These are phyloP conservation scores for Drosophila eugracilis DNA, from an alignment of 1,140 invertebrate species.

Conservation along the genomic window DNA sequence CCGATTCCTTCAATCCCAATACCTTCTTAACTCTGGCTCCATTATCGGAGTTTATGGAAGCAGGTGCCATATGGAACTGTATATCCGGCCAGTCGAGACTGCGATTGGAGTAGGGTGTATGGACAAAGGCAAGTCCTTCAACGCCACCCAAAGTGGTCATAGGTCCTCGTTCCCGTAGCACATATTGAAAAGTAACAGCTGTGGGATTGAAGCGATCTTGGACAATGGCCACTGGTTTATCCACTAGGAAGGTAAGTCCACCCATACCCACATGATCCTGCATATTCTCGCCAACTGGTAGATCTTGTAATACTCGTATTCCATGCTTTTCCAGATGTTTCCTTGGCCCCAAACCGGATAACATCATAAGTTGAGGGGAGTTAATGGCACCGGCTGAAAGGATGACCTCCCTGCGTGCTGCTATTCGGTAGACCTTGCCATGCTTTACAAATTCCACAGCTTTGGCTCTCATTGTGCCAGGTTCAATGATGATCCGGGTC, in stretches of 20 bases:
- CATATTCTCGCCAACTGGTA: constrained; percentile 91
- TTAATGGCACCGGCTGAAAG: constrained; percentile 93
- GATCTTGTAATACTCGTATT: constrained; percentile 90
- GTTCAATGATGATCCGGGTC: constrained; percentile 90
- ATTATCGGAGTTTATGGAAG: constrained; percentile 92
- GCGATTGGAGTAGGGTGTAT: constrained; percentile 91
- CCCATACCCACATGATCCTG: constrained; percentile 94
- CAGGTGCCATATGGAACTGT: constrained; percentile 94
- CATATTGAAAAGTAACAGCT: constrained; percentile 92
- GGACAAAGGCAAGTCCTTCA: constrained; percentile 93
- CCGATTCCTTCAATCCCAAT: constrained; percentile 92
- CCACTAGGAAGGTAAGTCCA: constrained; percentile 92
- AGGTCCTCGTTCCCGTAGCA: constrained; percentile 90
- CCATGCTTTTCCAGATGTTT: constrained; percentile 90
- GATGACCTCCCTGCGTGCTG: constrained; percentile 91
- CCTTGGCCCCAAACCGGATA: constrained; percentile 93
- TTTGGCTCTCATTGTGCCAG: constrained; percentile 89
- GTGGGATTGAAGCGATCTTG: constrained; percentile 90
- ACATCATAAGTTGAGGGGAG: constrained; percentile 93
- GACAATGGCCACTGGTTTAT: constrained; percentile 91
- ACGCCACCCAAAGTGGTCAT: constrained; percentile 94
- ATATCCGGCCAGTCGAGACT: constrained; percentile 92
- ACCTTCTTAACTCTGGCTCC: constrained; percentile 91
- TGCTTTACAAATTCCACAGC: constrained; percentile 91
- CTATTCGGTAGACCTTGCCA: constrained; percentile 88